Evolutionary conservation across 2,797 vertebrate genomes (phyloP).

Genomic region (Pyrocephalus nanus): DNA sequence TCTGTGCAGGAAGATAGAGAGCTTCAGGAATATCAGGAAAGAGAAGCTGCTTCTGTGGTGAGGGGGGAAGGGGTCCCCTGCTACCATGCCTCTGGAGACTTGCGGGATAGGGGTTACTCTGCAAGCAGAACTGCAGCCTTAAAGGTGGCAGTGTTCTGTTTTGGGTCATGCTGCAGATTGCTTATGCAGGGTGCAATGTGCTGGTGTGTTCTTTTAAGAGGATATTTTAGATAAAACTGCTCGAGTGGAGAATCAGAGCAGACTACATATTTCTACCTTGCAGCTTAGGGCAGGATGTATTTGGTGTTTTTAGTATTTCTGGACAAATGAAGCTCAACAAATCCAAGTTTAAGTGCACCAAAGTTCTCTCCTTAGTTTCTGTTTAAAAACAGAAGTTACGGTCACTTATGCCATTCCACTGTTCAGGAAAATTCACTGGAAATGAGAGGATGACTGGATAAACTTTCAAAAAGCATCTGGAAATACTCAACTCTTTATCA

Average conservation of each 20-base stretch:
- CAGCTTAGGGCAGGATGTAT: neutral
- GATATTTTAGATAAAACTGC: neutral
- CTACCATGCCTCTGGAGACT: neutral
- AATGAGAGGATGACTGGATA: neutral
- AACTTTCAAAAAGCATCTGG: neutral
- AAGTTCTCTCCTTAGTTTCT: neutral
- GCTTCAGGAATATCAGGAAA: neutral
- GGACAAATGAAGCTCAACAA: neutral
- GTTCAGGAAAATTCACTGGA: neutral
- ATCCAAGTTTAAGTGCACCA: neutral
- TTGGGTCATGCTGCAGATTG: neutral
- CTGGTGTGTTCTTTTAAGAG: neutral
- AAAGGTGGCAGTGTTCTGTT: neutral
- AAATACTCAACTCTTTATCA: neutral
- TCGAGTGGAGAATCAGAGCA: neutral
- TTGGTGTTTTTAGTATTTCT: neutral
- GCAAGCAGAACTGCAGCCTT: neutral
- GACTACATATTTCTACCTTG: neutral
- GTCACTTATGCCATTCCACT: neutral
- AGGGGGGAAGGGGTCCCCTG: neutral
- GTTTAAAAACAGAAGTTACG: neutral
- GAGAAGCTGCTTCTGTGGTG: neutral
- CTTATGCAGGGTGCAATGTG: neutral
- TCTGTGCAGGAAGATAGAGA: neutral
- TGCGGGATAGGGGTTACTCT: neutral